phyloP scores from a whole-genome alignment of 2,797 vertebrate species.

The Tarsius wallacei region DNA sequence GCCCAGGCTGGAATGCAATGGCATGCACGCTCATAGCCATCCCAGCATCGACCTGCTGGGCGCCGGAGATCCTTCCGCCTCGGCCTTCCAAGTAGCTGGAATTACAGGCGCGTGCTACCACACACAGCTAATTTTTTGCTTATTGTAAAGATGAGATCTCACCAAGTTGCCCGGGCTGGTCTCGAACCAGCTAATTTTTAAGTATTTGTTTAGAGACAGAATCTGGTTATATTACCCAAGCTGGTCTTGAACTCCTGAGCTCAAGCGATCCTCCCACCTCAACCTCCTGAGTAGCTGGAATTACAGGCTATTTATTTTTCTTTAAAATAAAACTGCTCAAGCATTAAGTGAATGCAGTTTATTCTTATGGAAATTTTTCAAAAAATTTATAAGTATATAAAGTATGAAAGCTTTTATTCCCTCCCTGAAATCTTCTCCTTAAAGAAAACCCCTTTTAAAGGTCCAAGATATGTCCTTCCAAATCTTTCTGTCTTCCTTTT shows the following conservation, averaged over 20 bases:
- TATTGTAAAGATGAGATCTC: too few relatives aligned
- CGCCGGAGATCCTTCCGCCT: too few relatives aligned
- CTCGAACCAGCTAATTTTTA: background rate
- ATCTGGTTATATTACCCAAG: background rate
- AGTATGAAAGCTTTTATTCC: background rate
- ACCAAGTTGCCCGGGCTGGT: too few relatives aligned
- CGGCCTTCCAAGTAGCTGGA: too few relatives aligned
- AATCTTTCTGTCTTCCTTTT: background rate
- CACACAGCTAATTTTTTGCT: too few relatives aligned
- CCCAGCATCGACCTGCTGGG: too few relatives aligned
- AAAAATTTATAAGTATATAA: background rate
- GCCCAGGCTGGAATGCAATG: too few relatives aligned
- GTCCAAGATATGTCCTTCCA: background rate
- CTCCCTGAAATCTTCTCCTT: background rate
- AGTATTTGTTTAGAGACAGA: background rate
- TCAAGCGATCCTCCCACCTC: background rate
- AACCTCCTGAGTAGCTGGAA: background rate
- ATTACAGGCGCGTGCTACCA: too few relatives aligned
- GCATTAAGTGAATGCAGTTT: background rate
- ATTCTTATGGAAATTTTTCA: background rate
- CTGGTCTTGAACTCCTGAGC: background rate
- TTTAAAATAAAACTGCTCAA: constrained; percentile 27
- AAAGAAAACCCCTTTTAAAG: background rate
- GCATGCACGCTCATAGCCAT: too few relatives aligned
- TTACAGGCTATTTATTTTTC: background rate